Conservation (phyloP, 1,140 invertebrate genomes). For the Cylas formicarius region DNA sequence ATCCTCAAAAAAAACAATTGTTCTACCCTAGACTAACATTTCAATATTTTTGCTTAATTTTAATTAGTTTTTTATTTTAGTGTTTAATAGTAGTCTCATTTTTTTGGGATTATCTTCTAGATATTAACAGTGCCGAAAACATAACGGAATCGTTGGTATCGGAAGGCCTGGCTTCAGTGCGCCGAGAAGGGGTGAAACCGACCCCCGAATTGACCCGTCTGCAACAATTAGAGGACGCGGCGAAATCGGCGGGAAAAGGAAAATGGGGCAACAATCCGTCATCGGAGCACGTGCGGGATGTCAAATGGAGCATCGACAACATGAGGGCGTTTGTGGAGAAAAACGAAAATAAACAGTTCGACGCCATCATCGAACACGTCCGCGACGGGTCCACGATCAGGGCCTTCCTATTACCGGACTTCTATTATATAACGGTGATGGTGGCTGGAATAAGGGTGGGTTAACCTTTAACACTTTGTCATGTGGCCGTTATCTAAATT, state of each 20-base stretch:
- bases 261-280: slow-evolving; percentile 59
- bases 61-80: slow-evolving; percentile 8
- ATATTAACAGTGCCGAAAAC: slow-evolving; percentile 70
- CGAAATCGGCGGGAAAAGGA: slow-evolving; percentile 80
- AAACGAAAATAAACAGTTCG: slow-evolving; percentile 67
- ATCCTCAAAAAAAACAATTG: slow-evolving; percentile 1
- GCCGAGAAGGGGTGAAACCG: slow-evolving; percentile 65
- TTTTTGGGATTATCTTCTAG: too few species aligned
- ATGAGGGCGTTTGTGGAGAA: slow-evolving; percentile 76
- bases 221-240: slow-evolving; percentile 82
- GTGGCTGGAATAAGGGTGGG: slow-evolving; percentile 84
- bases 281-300: slow-evolving; percentile 66
- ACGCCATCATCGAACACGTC: slow-evolving; percentile 91
- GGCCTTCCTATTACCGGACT: slow-evolving; percentile 80
- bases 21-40: slow-evolving; percentile 10
- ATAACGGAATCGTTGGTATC: slow-evolving; percentile 77
- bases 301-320: slow-evolving; percentile 84
- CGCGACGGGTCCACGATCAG: slow-evolving; percentile 92
- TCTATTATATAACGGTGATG: slow-evolving; percentile 86
- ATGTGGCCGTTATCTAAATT: slow-evolving; percentile 7
- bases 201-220: slow-evolving; percentile 60
- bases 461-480: slow-evolving; percentile 16
- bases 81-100: slow-evolving; percentile 11
- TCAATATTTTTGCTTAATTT: slow-evolving; percentile 5
- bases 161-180: slow-evolving; percentile 81